Evolutionary conservation across 1,140 invertebrate species (phyloP).

Genomic region (Cepaea nemoralis): DNA sequence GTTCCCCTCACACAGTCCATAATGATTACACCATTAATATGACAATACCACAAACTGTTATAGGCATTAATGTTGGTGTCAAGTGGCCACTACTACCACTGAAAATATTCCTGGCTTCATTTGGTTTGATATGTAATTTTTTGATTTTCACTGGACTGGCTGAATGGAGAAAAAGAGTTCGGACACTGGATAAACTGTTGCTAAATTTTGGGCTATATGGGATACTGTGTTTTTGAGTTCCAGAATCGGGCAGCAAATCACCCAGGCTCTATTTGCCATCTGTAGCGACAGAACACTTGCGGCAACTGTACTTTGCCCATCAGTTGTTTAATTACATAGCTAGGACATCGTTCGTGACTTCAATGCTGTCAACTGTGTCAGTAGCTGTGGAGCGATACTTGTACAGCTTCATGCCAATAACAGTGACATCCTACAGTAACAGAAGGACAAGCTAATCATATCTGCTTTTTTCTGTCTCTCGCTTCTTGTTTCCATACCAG

Average conservation of each 20-base stretch:
- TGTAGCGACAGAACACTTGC: neutral
- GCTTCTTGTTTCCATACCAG: neutral
- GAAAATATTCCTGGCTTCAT: neutral
- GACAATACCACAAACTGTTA: neutral
- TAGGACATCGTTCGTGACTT: conserved; percentile 1
- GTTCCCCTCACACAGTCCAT: too few species aligned
- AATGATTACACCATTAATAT: neutral
- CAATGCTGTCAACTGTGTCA: neutral
- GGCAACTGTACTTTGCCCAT: neutral
- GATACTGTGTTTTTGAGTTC: conserved; percentile 20
- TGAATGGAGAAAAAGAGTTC: neutral
- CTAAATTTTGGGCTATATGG: conserved; percentile 9
- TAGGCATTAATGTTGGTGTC: neutral
- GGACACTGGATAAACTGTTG: neutral
- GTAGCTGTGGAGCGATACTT: conserved; percentile 6
- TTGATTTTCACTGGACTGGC: neutral
- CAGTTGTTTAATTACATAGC: neutral
- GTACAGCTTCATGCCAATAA: conserved; percentile 1
- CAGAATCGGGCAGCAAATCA: neutral
- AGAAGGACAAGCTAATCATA: neutral
- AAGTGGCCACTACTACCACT: neutral
- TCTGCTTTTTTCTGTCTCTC: neutral
- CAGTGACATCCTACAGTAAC: neutral
- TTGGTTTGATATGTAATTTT: neutral
- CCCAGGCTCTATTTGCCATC: neutral